phyloP scores from a whole-genome alignment of 2,113 vertebrate genomes.

The Limnothrissa miodon region DNA sequence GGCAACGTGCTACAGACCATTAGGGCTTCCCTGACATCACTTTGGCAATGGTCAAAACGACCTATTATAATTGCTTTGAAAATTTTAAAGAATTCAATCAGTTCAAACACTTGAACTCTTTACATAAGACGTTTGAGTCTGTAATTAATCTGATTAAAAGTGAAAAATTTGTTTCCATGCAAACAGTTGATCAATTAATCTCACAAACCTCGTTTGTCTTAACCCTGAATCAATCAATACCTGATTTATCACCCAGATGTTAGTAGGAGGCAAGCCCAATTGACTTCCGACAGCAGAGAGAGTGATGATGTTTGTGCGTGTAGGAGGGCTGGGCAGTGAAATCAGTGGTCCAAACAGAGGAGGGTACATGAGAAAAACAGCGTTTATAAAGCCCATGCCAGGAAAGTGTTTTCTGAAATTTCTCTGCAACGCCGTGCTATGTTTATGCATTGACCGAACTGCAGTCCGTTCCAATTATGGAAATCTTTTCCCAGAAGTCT shows the following conservation, averaged over 20 bases:
- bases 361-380: constrained; percentile 22
- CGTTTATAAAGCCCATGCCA: background rate
- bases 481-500: constrained; percentile 12
- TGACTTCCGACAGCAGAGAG: constrained; percentile 5
- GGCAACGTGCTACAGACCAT: too few species aligned
- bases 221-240: constrained; percentile 40
- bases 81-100: too few species aligned
- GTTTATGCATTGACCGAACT: background rate
- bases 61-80: too few species aligned
- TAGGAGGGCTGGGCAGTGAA: background rate
- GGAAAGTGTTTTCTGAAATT: background rate
- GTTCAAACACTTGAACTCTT: too few species aligned
- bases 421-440: background rate
- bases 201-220: constrained; percentile 46
- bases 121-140: too few species aligned
- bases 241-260: constrained; percentile 51
- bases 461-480: constrained; percentile 5
- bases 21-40: too few species aligned
- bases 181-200: constrained; percentile 60
- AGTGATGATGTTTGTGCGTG: background rate
- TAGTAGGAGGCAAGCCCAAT: background rate
- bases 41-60: too few species aligned
- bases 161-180: too few species aligned
- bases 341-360: background rate
- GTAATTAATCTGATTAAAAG: constrained; percentile 66